Conservation (phyloP, 2,797 vertebrate genomes). For the Pangasius macronema region DNA sequence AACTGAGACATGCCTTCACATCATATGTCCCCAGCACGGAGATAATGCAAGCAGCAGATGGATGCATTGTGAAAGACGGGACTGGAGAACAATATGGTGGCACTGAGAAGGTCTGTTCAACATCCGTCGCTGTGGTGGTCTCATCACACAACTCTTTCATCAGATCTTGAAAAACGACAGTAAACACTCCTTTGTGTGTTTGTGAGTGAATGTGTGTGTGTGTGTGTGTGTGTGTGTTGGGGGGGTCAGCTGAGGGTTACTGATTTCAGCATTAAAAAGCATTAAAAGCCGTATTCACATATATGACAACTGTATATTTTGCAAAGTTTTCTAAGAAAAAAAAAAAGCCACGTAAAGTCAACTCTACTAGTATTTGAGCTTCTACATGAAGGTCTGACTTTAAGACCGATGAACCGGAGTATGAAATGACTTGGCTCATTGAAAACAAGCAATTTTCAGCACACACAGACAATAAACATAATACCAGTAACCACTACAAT, state of each 20-base stretch:
- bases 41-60: constrained; percentile 71
- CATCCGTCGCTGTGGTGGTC: constrained; percentile 54
- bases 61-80: constrained; percentile 58
- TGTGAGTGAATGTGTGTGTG: neutral
- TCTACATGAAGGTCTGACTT: neutral
- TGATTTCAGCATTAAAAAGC: neutral
- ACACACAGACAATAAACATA: neutral
- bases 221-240: too few species aligned
- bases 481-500: neutral
- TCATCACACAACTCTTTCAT: constrained; percentile 62
- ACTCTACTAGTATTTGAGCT: neutral
- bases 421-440: neutral
- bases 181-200: constrained; percentile 63
- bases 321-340: neutral
- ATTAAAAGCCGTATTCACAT: neutral
- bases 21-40: constrained; percentile 60
- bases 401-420: neutral
- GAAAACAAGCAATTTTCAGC: neutral
- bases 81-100: constrained; percentile 25
- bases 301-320: neutral
- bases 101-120: constrained; percentile 7
- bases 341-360: neutral
- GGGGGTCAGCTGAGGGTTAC: constrained; percentile 17
- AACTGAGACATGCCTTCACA: constrained; percentile 60
- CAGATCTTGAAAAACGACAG: constrained; percentile 65